Evolutionary conservation across 1,140 invertebrate genomes (phyloP), one percentile per base, ranked within the genome.

Genomic region (Paracyclopina nana): DNA sequence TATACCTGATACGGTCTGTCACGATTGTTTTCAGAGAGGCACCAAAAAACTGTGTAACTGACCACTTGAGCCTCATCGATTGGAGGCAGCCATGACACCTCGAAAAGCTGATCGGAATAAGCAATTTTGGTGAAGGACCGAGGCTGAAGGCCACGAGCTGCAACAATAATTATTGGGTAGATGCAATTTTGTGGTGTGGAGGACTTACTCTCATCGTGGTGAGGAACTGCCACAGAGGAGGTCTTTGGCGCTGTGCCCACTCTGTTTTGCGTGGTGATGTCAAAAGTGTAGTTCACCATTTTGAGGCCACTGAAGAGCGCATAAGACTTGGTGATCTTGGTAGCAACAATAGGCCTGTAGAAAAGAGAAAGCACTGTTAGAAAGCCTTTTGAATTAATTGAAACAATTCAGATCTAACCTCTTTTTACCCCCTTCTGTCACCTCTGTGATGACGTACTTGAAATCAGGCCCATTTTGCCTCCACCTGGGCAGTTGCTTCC

Each of bases 21-120:
- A n/a, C 65, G 63, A 2, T 67, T 67, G 46, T 68, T 69, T 40
- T 48, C 45, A 11, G 45, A 29, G 16, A 68, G 68, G 60, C 79
- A 81, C 74, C 76, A 80, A 59, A 79, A 82, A 24, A 82, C 68
- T 2, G 80, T 81, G 54, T 79, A 82, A 14, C 57, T 48, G 5
- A 28, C 40, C 6, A 58, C 53, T 34, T 69, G 61, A 0, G 55
- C 53, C 25, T 56, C 54, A 9, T 55, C 45, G 12, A 52, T 53
- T 31, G 72, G 71, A 26, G 65, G 63, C 48, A 72, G 70, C 79
- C 79, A 82, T 25, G 76, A 76, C 14, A 81, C 62, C 59, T 78
- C 74, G 61, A 78, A 80, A 4, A 70, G 63, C 24, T 75, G 73
- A 59, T 70, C 67, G 31, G 72, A 70, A 61, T 73, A 76, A 48